phyloP scores from a whole-genome alignment of 2,888 invertebrate genomes.

The Kryphioiulus occultus region DNA sequence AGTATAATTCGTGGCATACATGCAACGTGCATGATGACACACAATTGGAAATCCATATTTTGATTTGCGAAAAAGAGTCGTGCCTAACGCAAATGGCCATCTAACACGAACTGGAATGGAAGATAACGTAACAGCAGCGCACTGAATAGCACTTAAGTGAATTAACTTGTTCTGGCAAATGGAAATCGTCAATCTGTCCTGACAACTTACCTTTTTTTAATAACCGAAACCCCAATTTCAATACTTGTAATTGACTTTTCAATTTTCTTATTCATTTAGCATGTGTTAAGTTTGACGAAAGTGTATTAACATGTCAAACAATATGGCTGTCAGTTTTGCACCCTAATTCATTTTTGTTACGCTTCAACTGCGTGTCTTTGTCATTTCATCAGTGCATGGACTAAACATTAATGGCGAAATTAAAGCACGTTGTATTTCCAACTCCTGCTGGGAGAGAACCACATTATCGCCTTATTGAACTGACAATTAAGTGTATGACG shows the following conservation, averaged over 20 bases:
- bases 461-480: background rate
- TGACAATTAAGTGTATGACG: too few relatives aligned
- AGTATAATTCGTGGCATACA: constrained; percentile 4
- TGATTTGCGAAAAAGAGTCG: constrained; percentile 12
- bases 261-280: constrained; percentile 23
- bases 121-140: constrained; percentile 17
- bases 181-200: constrained; percentile 39
- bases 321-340: background rate
- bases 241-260: constrained; percentile 23
- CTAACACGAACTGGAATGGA: constrained; percentile 17
- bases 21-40: constrained; percentile 15
- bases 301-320: constrained; percentile 23
- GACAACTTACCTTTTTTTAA: constrained; percentile 33
- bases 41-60: constrained; percentile 43
- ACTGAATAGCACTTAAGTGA: constrained; percentile 43
- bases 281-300: constrained; percentile 23
- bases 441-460: background rate
- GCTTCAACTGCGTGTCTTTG: background rate
- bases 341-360: constrained; percentile 13
- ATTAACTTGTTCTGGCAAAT: constrained; percentile 41
- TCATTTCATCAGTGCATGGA: background rate
- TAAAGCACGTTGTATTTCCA: background rate
- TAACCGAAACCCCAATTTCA: constrained; percentile 16
- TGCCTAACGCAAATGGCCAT: constrained; percentile 23
- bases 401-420: background rate